These are phyloP conservation scores for Ceratothoa steindachneri DNA, from an alignment of 2,888 invertebrate species.

Conservation along the genomic window DNA sequence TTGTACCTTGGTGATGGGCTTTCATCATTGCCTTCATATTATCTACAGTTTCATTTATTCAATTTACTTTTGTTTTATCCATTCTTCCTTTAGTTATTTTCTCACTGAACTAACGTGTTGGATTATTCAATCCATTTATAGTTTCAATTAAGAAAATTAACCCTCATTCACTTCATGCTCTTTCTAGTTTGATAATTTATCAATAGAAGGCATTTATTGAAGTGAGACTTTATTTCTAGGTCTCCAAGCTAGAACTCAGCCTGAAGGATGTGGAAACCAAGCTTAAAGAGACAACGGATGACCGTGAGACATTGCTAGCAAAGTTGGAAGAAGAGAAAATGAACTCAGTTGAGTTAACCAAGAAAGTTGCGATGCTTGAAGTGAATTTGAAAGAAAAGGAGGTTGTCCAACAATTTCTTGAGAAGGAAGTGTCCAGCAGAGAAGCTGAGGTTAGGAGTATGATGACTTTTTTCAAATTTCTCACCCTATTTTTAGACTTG, in stretches of 20 bases:
- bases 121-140: too few species aligned
- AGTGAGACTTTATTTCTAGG: background rate
- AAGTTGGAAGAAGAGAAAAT: conserved; percentile 19
- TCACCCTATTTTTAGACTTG: background rate
- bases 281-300: conserved; percentile 12
- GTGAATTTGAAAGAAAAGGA: conserved; percentile 32
- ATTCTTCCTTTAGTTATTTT: too few species aligned
- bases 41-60: too few species aligned
- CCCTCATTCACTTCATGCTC: too few species aligned
- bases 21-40: too few species aligned
- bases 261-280: background rate
- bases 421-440: conserved; percentile 33
- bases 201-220: too few species aligned
- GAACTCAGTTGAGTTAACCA: background rate
- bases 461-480: background rate
- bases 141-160: too few species aligned
- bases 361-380: conserved; percentile 17
- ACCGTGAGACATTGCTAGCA: conserved; percentile 1
- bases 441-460: conserved; percentile 34
- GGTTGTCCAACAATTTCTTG: conserved; percentile 40
- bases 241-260: background rate
- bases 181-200: too few species aligned
- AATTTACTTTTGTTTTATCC: too few species aligned
- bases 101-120: too few species aligned
- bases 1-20: too few species aligned